Percentiles rank a stretch among this genome's conserved stretches.
phyloP scores from a whole-genome alignment of 1,140 invertebrate species.

The Zophobas atratus region DNA sequence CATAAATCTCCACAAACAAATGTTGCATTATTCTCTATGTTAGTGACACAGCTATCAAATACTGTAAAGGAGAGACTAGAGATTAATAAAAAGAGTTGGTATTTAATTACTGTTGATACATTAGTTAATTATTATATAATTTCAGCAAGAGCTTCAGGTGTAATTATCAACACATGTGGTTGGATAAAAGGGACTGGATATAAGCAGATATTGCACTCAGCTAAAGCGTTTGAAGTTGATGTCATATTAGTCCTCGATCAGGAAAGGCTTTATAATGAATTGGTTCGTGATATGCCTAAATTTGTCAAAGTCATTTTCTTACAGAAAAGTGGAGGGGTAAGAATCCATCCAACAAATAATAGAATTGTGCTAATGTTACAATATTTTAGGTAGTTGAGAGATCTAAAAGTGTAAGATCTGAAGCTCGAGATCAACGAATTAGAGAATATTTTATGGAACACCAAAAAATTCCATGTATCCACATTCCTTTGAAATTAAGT shows the following conservation, averaged over 20 bases:
- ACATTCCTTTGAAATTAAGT: conserved; percentile 92
- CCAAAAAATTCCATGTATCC: conserved; percentile 88
- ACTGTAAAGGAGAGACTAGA: conserved; percentile 89
- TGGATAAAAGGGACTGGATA: conserved; percentile 96
- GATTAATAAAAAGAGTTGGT: conserved; percentile 86
- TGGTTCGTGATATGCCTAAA: conserved; percentile 92
- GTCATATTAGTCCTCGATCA: conserved; percentile 97
- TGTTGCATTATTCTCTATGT: conserved; percentile 87
- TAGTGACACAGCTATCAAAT: conserved; percentile 89
- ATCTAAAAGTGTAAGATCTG: conserved; percentile 78
- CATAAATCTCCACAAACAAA: conserved; percentile 87
- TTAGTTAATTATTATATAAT: conserved; percentile 50
- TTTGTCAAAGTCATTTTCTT: conserved; percentile 95
- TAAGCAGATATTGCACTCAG: conserved; percentile 86
- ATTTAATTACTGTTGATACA: conserved; percentile 39
- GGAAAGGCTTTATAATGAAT: conserved; percentile 95
- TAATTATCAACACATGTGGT: conserved; percentile 98
- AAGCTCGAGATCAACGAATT: conserved; percentile 86
- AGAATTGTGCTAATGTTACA: conserved; percentile 1
- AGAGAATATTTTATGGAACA: conserved; percentile 95
- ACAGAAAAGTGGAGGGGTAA: conserved; percentile 96
- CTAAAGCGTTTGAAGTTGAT: conserved; percentile 95
- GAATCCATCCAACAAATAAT: conserved; percentile 61
- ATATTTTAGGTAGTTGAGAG: conserved; percentile 86
- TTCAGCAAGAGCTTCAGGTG: conserved; percentile 89